Conservation (phyloP, 2,113 vertebrate species). For the Mustela lutreola region DNA sequence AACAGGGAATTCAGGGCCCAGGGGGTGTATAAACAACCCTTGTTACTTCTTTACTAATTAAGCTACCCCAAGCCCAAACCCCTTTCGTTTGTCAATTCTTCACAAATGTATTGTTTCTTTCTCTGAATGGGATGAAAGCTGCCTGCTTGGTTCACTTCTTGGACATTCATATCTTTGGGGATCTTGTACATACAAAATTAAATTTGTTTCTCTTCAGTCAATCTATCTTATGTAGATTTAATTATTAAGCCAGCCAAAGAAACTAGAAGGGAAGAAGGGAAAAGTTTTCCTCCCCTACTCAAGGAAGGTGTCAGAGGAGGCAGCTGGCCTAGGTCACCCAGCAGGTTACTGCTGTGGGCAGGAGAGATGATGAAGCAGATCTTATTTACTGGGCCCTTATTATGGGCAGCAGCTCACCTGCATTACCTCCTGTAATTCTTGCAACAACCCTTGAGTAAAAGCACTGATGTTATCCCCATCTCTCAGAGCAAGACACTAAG, state of each 20-base stretch:
- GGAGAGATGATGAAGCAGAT: neutral
- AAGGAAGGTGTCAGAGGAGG: neutral
- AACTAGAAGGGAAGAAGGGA: no score
- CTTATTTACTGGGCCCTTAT: neutral
- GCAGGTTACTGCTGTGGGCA: no score
- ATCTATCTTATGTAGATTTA: neutral
- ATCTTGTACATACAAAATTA: neutral
- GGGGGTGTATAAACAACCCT: neutral
- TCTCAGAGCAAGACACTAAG: neutral
- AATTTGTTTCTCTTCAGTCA: neutral
- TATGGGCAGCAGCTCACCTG: neutral
- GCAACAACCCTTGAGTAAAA: neutral
- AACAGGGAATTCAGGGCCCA: neutral
- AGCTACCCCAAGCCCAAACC: neutral
- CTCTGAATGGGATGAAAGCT: neutral
- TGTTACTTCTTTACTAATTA: neutral
- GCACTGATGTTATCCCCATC: neutral
- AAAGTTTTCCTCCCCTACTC: neutral
- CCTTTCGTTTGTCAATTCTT: neutral
- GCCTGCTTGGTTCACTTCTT: neutral
- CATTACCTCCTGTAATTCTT: neutral
- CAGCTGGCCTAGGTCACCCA: neutral
- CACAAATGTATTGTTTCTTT: neutral
- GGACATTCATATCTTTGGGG: neutral
- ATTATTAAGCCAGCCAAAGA: no score